Evolutionary conservation across 2,113 vertebrate species (phyloP), one percentile per base, ranked within the genome.

Genomic region (Rhodinocichla rosea): DNA sequence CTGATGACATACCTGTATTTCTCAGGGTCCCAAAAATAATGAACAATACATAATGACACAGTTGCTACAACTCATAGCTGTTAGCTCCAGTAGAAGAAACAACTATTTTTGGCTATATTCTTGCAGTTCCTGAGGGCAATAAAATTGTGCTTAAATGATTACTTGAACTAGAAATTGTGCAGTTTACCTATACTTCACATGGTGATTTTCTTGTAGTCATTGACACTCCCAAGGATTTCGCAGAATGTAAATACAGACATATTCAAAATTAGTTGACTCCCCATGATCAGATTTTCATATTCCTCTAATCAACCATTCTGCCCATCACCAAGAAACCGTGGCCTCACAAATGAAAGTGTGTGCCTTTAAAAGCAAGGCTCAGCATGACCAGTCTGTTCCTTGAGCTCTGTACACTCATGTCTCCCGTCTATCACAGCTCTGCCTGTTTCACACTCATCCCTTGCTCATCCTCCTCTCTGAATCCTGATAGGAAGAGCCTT

Each of bases 1-100:
- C 52, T n/a, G 16, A 70, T 70, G 52, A 89, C 1, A 10, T 76
- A 92, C 42, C 50, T 67, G 62, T 92, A 89, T 64, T 94, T 96
- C 80, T 95, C 82, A 50, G 59, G 78, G 40, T 62, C 89, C 82
- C 68, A 94, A 47, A 96, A 97, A 94, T 83, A 87, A 92, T 33
- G 47, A 82, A 81, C 27, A 71, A 64, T 78, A 76, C 83, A 83
- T n/a, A n/a, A 68, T 7, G 22, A 73, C 27, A 80, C 42, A 68
- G 33, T 49, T 89, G 55, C 57, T 83, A 35, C 26, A 35, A 95
- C 67, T 93, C 39, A 90, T 24, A 94, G 57, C 52, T 40, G 56
- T 30, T 73, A 56, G n/a, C 22, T 45, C 10, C 83, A 68, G 55
- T 30, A 62, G 24, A 37, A 83, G 68, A 78, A 81, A 86, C 26